A percentile compares a stretch with the other conserved stretches of the same genome.
Conservation (phyloP, 2,113 vertebrate genomes). For the Melospiza melodia region DNA sequence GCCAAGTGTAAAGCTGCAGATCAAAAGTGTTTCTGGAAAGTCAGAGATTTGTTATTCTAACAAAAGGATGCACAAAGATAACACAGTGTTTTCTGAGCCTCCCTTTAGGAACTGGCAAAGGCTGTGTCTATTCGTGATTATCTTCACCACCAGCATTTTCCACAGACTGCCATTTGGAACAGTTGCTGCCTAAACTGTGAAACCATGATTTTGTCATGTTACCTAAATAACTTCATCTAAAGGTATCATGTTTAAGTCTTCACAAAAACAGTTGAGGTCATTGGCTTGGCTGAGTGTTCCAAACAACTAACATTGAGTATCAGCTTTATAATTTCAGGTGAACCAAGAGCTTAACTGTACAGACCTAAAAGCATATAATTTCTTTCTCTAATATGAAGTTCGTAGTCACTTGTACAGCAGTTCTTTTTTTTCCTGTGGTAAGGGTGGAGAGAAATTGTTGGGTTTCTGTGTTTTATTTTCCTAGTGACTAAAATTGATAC, state of each 20-base stretch:
- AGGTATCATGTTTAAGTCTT: neutral
- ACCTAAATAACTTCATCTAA: constrained; percentile 8
- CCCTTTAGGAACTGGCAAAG: neutral
- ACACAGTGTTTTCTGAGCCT: neutral
- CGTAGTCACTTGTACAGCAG: neutral
- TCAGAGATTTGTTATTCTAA: neutral
- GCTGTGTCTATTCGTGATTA: neutral
- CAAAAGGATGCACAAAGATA: neutral
- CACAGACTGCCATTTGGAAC: neutral
- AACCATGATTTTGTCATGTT: constrained; percentile 32
- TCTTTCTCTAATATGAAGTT: constrained; percentile 14
- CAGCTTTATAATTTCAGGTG: constrained; percentile 3
- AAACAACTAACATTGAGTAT: neutral
- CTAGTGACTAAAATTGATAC: constrained; percentile 37
- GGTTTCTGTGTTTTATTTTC: constrained; percentile 20
- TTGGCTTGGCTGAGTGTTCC: neutral
- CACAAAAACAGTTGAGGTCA: constrained; percentile 7
- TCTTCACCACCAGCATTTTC: neutral
- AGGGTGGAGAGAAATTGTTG: neutral
- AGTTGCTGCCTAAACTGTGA: neutral
- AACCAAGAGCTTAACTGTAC: neutral
- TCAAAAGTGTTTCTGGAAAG: neutral
- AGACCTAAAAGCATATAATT: constrained; percentile 10
- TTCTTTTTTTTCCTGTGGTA: constrained; percentile 17
- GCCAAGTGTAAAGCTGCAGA: neutral